Conservation (phyloP, 1,140 invertebrate genomes). For the Caenorhabditis tropicalis region DNA sequence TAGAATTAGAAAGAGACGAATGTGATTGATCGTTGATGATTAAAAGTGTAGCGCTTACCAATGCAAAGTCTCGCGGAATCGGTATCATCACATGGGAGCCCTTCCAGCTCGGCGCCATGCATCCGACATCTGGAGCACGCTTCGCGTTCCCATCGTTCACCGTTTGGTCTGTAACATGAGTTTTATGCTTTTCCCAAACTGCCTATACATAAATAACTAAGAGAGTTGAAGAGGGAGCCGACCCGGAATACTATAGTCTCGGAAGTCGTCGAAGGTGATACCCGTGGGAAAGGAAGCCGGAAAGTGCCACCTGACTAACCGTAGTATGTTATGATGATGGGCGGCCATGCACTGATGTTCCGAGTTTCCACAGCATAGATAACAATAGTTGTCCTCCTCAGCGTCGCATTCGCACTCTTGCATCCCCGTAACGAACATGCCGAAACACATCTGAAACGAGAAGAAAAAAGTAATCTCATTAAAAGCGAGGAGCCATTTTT, state of each 20-base stretch:
- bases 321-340: slow-evolving; percentile 68
- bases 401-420: slow-evolving; percentile 68
- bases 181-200: not conserved
- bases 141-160: slow-evolving; percentile 71
- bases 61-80: slow-evolving; percentile 69
- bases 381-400: slow-evolving; percentile 72
- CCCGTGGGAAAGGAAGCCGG: not conserved
- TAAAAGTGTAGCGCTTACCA: slow-evolving; percentile 1
- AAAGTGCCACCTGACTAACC: slow-evolving; percentile 56
- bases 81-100: slow-evolving; percentile 69
- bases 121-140: slow-evolving; percentile 66
- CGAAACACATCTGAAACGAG: slow-evolving; percentile 68
- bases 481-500: not conserved
- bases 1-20: not conserved
- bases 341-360: slow-evolving; percentile 65
- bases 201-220: slow-evolving; percentile 38
- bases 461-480: slow-evolving; percentile 50
- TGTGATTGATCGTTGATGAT: not conserved
- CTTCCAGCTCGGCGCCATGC: slow-evolving; percentile 70
- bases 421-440: slow-evolving; percentile 69
- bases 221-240: no score
- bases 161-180: slow-evolving; percentile 62
- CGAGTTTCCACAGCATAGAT: slow-evolving; percentile 69
- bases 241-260: slow-evolving; percentile 16
- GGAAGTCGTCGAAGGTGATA: not conserved